Percentiles rank a stretch among this genome's conserved stretches.
Conservation (phyloP, 2,113 vertebrate species). For the Cebus imitator region DNA sequence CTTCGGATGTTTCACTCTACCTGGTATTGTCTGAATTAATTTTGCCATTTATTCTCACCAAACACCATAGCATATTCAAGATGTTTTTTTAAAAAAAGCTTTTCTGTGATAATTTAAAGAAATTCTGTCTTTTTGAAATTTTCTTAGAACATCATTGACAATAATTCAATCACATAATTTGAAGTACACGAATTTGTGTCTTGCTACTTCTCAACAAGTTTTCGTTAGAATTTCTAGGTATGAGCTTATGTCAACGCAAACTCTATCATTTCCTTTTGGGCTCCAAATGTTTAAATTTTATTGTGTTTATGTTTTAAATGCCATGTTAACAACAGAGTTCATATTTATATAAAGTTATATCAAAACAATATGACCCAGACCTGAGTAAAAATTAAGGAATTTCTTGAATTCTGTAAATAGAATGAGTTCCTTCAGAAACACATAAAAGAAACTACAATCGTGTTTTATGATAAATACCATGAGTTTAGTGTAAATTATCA, state of each 20-base stretch:
- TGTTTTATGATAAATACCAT: not conserved
- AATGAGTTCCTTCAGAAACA: not conserved
- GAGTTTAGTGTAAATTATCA: conserved; percentile 9
- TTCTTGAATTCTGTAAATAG: not conserved
- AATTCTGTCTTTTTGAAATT: not conserved
- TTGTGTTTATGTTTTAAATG: not conserved
- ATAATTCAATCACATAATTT: not conserved
- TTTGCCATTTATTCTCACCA: not conserved
- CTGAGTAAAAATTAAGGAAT: not conserved
- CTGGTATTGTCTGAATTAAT: not conserved
- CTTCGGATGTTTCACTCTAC: not conserved
- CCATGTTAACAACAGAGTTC: not conserved
- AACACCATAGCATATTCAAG: not conserved
- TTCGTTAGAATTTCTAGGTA: not conserved
- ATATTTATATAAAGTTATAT: not conserved
- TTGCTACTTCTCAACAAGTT: not conserved
- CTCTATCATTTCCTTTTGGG: not conserved
- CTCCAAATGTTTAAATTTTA: not conserved
- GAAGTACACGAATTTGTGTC: not conserved
- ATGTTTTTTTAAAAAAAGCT: not conserved
- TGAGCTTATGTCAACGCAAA: not conserved
- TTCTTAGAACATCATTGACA: not conserved
- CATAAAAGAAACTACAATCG: not conserved
- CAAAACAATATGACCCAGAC: not conserved
- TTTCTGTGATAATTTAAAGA: not conserved